Evolutionary conservation across 2,888 invertebrate species (phyloP), one percentile per base, ranked within the genome.

Genomic region (Neuroscelio doddi): DNA sequence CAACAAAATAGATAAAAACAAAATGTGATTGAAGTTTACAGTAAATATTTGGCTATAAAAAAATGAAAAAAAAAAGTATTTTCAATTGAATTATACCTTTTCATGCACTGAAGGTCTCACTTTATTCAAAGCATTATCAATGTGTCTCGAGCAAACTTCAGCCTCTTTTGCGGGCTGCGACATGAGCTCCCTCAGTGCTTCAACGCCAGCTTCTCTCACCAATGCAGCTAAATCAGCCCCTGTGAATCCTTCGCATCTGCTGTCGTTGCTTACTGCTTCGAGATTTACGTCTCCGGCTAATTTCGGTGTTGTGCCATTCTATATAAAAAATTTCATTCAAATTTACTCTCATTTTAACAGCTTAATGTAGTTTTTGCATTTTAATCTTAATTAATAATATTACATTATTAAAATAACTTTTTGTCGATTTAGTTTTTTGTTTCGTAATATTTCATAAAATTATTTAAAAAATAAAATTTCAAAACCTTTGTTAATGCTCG

Each of bases 171-270:
- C 86, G 1, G 86, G 86, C 68, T 86, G 86, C 1, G 87, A 83
- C 73, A 96, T 91, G 58, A 91, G 89, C 71, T 93, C 93, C 55
- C 92, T 91, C 38, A 98, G 85, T 0, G 96, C 91, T 69, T 91
- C 87, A 30, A 94, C 89, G 0, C 94, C 92, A 0, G 98, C 95
- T 79, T 97, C 95, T 71, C 94, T 88, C 0, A 98, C 92, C 46
- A 98, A 85, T 0, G 96, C 94, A 0, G 94, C 92, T 53, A 99
- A 86, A 87, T 98, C 98, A 0, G 98, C 98, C 12, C 98, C 98
- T 0, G 96, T 95, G 79, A 92, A 97, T 9, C 94, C 92, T 10
- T 93, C 89, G 73, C 90, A 89, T 64, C 87, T 85, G 3, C 89
- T 88, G 58, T 91, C 87, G 7, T 85, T 87, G 0, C 93, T 93